Evolutionary conservation across 2,888 invertebrate species (phyloP).

Genomic region (Steinernema scapterisci): DNA sequence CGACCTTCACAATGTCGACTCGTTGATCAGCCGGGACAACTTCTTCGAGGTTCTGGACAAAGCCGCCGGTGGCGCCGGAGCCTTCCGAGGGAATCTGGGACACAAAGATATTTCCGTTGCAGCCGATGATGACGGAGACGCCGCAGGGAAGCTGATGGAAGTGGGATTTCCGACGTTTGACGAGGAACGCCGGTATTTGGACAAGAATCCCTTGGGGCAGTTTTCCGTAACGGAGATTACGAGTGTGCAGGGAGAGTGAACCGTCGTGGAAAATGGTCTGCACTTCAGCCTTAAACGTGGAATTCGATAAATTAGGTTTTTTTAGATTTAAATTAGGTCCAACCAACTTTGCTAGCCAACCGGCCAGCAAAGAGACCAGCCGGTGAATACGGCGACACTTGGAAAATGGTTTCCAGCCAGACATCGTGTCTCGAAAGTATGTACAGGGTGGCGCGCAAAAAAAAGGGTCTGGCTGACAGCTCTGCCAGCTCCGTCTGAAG

Average conservation of each 20-base stretch:
- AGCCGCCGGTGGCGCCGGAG: slow-evolving; percentile 74
- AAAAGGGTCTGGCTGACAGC: too few relatives aligned
- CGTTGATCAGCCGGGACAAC: slow-evolving; percentile 70
- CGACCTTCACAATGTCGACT: slow-evolving; percentile 69
- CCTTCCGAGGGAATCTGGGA: slow-evolving; percentile 46
- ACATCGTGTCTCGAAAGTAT: too few relatives aligned
- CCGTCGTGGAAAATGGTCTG: slow-evolving; percentile 90
- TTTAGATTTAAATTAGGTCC: too few relatives aligned
- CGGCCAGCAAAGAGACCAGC: too few relatives aligned
- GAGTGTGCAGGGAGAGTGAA: slow-evolving; percentile 86
- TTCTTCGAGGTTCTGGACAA: slow-evolving; percentile 77
- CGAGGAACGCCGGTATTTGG: slow-evolving; percentile 83
- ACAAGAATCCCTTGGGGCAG: slow-evolving; percentile 71
- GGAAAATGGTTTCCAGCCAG: too few relatives aligned
- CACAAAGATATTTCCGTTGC: slow-evolving; percentile 74
- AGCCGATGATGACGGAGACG: slow-evolving; percentile 88
- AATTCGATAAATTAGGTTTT: too few relatives aligned
- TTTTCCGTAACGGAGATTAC: slow-evolving; percentile 96
- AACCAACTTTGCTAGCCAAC: too few relatives aligned
- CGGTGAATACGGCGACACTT: too few relatives aligned
- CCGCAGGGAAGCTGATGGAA: slow-evolving; percentile 91
- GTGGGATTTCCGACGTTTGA: slow-evolving; percentile 90
- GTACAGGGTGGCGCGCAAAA: too few relatives aligned
- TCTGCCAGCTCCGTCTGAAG: too few relatives aligned
- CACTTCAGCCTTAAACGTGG: slow-evolving; percentile 75